Evolutionary conservation across 2,888 invertebrate species (phyloP).

Genomic region (Tupiocoris notatus): DNA sequence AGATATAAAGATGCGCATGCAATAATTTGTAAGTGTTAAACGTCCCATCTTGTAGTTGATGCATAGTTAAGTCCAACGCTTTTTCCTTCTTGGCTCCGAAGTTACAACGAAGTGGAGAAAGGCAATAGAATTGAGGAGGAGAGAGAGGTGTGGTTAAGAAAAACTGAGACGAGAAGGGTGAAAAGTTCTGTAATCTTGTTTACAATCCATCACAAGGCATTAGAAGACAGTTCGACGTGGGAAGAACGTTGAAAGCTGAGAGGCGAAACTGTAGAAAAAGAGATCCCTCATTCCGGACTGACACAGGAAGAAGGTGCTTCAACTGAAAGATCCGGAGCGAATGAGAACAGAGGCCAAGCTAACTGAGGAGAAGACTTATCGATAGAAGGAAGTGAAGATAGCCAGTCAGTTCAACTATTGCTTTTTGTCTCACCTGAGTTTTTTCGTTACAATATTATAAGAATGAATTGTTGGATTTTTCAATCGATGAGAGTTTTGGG

Average conservation of each 20-base stretch:
- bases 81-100: no score
- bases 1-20: no score
- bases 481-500: no score
- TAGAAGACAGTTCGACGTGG: constrained; percentile 22
- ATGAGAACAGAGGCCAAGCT: neutral
- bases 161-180: constrained; percentile 25
- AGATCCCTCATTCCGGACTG: constrained; percentile 31
- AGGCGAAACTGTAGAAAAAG: neutral
- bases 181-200: constrained; percentile 41
- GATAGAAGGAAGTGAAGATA: constrained; percentile 17
- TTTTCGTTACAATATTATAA: no score
- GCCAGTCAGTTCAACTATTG: constrained; percentile 9
- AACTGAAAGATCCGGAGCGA: no score
- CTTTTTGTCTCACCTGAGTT: no score
- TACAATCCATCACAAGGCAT: constrained; percentile 41
- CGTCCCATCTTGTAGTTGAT: no score
- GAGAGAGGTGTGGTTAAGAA: constrained; percentile 12
- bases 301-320: neutral
- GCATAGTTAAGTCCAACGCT: no score
- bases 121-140: neutral
- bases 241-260: neutral
- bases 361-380: constrained; percentile 1
- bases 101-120: neutral
- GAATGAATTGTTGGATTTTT: no score
- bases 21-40: no score